Conservation (phyloP, 1,140 invertebrate genomes). For the Calephelis virginiensis region DNA sequence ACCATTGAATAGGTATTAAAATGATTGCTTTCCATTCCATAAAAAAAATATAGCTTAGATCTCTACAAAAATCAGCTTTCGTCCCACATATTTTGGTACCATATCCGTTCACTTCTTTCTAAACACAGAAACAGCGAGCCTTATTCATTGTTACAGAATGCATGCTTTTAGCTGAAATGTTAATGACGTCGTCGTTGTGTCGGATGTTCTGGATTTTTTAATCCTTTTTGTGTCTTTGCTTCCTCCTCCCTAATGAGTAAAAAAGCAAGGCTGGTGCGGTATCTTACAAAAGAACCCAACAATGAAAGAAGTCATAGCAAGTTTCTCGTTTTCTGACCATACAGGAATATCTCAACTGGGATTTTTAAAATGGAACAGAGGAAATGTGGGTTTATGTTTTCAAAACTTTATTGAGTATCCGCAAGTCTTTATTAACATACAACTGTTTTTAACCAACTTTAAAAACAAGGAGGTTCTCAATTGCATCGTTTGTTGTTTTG, state of each 20-base stretch:
- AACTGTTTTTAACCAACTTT: too few species aligned
- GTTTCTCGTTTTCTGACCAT: slow-evolving; percentile 7
- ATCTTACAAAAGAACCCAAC: slow-evolving; percentile 17
- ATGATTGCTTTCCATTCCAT: too few species aligned
- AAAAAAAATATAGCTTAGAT: too few species aligned
- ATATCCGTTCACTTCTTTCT: slow-evolving; percentile 25
- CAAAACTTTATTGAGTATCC: background rate
- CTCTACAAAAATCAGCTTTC: too few species aligned
- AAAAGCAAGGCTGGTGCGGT: slow-evolving; percentile 32
- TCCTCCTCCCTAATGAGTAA: slow-evolving; percentile 47
- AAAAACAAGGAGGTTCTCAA: too few species aligned
- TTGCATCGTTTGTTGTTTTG: too few species aligned
- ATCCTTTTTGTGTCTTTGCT: slow-evolving; percentile 53
- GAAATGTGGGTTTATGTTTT: background rate
- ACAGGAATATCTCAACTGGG: background rate
- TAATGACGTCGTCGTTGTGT: slow-evolving; percentile 50
- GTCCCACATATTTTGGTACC: background rate
- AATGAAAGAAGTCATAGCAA: slow-evolving; percentile 18
- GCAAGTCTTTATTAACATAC: too few species aligned
- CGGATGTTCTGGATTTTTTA: slow-evolving; percentile 49
- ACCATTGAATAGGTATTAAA: too few species aligned
- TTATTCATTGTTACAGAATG: slow-evolving; percentile 50
- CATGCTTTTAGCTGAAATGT: slow-evolving; percentile 54
- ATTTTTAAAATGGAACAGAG: slow-evolving; percentile 3
- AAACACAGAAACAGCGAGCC: slow-evolving; percentile 36